Evolutionary conservation across 2,888 invertebrate species (phyloP).

Genomic region (Cistogaster globosa): DNA sequence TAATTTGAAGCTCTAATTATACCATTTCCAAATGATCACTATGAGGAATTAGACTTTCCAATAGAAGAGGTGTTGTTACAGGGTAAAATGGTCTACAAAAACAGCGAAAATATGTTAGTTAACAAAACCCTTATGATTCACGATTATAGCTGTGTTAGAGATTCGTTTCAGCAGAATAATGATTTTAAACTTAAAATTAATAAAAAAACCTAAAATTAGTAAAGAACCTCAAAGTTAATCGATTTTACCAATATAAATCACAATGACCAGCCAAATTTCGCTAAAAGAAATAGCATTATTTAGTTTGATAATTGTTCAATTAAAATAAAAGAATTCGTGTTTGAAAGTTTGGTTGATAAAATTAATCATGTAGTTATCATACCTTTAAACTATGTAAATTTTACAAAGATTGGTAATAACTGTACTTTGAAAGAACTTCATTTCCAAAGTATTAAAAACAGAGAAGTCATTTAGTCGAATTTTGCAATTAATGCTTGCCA

Average conservation of each 20-base stretch:
- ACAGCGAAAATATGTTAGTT: constrained; percentile 7
- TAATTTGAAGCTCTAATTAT: constrained; percentile 4
- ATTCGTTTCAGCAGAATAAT: not conserved
- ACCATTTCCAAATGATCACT: constrained; percentile 14
- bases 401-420: constrained; percentile 8
- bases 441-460: constrained; percentile 9
- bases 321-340: constrained; percentile 4
- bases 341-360: constrained; percentile 1
- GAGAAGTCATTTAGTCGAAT: no score
- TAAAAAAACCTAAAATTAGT: not conserved
- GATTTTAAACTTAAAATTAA: constrained; percentile 1
- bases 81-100: constrained; percentile 9
- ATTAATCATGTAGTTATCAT: constrained; percentile 4
- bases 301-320: constrained; percentile 11
- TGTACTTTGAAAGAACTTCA: constrained; percentile 16
- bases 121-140: constrained; percentile 8
- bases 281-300: no score
- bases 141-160: not conserved
- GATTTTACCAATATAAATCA: constrained; percentile 4
- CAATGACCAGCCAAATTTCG: constrained; percentile 6
- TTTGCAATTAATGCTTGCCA: no score
- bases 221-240: not conserved
- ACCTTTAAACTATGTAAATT: constrained; percentile 9
- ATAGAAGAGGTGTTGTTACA: constrained; percentile 3
- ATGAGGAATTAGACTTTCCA: not conserved